These are phyloP conservation scores for Pipistrellus kuhlii DNA, from an alignment of 2,797 vertebrate species.

Conservation along the genomic window DNA sequence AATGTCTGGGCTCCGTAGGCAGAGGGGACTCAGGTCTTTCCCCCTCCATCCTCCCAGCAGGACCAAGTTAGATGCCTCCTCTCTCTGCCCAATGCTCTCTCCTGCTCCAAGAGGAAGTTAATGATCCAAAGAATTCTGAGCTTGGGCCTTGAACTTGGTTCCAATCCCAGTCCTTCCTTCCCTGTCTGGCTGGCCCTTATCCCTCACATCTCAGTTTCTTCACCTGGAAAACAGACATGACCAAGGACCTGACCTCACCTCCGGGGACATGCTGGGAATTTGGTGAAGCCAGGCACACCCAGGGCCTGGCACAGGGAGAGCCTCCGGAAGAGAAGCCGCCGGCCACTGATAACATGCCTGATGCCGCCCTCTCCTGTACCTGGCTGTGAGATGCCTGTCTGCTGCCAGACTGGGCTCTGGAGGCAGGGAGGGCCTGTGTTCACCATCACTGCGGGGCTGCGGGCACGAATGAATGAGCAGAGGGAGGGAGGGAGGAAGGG, in stretches of 20 bases:
- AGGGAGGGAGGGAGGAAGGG: background rate
- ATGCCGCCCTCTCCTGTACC: background rate
- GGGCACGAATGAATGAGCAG: background rate
- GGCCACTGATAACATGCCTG: rapidly evolving
- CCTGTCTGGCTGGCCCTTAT: background rate
- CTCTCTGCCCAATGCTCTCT: rapidly evolving
- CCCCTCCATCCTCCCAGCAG: background rate
- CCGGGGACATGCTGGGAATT: background rate
- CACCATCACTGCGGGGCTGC: rapidly evolving
- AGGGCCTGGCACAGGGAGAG: background rate
- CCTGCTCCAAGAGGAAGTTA: background rate
- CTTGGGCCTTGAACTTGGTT: background rate
- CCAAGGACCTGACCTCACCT: background rate
- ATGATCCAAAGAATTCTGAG: background rate
- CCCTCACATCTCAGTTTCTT: background rate
- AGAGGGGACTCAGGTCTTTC: rapidly evolving
- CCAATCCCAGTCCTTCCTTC: background rate
- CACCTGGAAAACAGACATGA: background rate
- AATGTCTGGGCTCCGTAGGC: background rate
- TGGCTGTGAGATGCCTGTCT: background rate
- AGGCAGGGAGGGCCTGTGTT: no score
- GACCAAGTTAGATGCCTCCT: background rate
- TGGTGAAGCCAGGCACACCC: background rate
- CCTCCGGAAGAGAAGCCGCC: background rate
- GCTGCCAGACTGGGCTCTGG: background rate